Percentiles rank a stretch among this genome's conserved stretches.
phyloP scores from a whole-genome alignment of 2,888 invertebrate species.

The Sycophila texana region DNA sequence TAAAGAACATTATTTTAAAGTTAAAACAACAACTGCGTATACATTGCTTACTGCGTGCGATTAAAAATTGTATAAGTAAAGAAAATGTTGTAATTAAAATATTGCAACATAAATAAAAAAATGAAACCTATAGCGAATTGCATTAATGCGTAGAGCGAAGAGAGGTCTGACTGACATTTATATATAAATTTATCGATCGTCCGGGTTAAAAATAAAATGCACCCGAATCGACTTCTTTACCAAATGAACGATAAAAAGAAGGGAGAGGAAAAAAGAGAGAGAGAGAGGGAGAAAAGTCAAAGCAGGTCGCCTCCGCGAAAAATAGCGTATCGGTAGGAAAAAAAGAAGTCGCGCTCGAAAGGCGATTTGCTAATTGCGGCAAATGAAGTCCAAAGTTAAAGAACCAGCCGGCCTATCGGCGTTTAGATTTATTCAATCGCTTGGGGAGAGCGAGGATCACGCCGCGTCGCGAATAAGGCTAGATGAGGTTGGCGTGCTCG shows the following conservation, averaged over 20 bases:
- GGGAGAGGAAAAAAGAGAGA: no score
- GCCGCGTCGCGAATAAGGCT: slow-evolving; percentile 39
- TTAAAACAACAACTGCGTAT: no score
- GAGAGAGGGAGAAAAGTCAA: slow-evolving; percentile 5
- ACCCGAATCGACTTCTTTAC: slow-evolving; percentile 55
- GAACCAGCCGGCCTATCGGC: background rate
- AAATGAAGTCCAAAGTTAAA: slow-evolving; percentile 48
- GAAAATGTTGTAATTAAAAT: no score
- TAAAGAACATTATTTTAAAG: no score
- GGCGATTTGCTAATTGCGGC: slow-evolving; percentile 47
- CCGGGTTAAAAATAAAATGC: slow-evolving; percentile 56
- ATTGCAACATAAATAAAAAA: no score
- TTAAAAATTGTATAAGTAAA: no score
- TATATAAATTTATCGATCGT: slow-evolving; percentile 35
- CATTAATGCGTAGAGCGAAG: background rate
- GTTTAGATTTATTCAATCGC: slow-evolving; percentile 39
- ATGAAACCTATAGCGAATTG: no score
- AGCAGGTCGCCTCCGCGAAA: background rate
- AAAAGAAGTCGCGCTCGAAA: background rate
- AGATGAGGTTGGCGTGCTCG: slow-evolving; percentile 47
- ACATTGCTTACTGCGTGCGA: no score
- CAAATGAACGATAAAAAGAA: no score
- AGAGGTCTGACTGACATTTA: background rate
- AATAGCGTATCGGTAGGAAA: background rate
- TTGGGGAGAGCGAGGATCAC: background rate